Base-by-base conservation (phyloP, 2,113 vertebrate species). In the Macquaria ambigua region DNA sequence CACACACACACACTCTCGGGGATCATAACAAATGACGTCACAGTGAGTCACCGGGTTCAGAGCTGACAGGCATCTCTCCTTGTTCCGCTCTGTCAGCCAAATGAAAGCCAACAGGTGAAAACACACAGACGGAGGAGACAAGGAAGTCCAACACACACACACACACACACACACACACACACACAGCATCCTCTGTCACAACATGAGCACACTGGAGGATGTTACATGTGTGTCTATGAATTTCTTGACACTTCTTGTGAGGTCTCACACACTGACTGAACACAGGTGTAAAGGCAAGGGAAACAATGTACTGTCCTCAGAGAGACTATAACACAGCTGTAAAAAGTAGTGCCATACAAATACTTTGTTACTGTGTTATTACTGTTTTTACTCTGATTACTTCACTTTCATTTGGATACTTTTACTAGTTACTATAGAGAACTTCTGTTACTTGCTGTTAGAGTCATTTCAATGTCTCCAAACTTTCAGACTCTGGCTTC, bases 21-120 rank as follows among this genome's bases (percentile, higher is more conserved):
- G 50, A 89, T 76, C 77, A 88, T 74, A 83, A 90, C 79, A 85
- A 61, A 55, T 89, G 85, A 92, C 87, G 68, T 92, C 93, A 90
- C 87, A 82, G 67, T 41, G 12, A 81, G 86, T 91, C 82, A 81
- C 46, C 3, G 76, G 67, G 92, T 89, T 88, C 83, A 69, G 58
- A 53, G 83, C 76, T 64, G 85, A 76, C 77, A 73, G 85, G 82
- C 85, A 43, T 83, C 88, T 87, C 82, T 63, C 46, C 68, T 78
- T 34, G 67, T 85, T 91, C 72, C 74, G 73, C 86, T 74, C 74
- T 11, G 77, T 87, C 91, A 89, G 84, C 77, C 77, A 87, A 89
- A 93, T 80, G 64, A 90, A 56, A 85, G 66, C 68, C 8, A 89
- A 84, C 85, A 89, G 87, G 85, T 90, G 85, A 91, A 87, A 64